Base-by-base conservation (phyloP, 64 coral and sea anemone genomes). In the Porites lutea region DNA sequence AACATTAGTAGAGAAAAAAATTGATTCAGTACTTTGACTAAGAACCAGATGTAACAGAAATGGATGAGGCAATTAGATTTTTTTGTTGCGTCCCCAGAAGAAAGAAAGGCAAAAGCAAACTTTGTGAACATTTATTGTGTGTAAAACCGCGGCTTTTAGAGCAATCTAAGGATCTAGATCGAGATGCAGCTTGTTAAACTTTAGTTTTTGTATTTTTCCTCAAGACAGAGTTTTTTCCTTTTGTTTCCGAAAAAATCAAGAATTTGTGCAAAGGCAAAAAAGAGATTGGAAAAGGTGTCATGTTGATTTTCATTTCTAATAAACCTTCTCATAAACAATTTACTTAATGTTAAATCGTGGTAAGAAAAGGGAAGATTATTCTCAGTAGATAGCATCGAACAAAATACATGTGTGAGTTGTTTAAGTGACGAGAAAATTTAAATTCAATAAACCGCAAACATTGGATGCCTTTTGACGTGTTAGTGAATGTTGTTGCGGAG, bases 121-220 rank as follows among this genome's bases (percentile, higher is more conserved):
- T 84, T 68, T 46, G 15, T 69, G 46, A 66, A 46, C 81, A 65
- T 84, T 51, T 66, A 84, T 84, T 19, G 20, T 50, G 50, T 27
- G 66, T 84, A 84, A 84, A 84, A 84, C 81, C 81, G 81, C 81
- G 61, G 16, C 63, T 65, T 84, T 84, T 67, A 84, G 45, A 84
- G 81, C 47, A 75, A 18, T 20, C 61, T 21, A 16, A 12, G 44
- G 59, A 15, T 11, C 44, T 23, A 43, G 23, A 2, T 15, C 20
- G 20, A 37, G 27, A 63, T 10, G 9, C 44, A 50, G 73, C 13
- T 75, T 75, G 48, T 68, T 3, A 84, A 21, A 16, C 21, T 84
- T 44, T 43, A 47, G n/a, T 75, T 3, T n/a, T 71, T 23, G 73
- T 47, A 49, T 10, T 75, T 50, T 49, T 75, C 47, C 45, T 49